Base-by-base conservation (phyloP, 1,140 invertebrate species). In the Vanessa tameamea region DNA sequence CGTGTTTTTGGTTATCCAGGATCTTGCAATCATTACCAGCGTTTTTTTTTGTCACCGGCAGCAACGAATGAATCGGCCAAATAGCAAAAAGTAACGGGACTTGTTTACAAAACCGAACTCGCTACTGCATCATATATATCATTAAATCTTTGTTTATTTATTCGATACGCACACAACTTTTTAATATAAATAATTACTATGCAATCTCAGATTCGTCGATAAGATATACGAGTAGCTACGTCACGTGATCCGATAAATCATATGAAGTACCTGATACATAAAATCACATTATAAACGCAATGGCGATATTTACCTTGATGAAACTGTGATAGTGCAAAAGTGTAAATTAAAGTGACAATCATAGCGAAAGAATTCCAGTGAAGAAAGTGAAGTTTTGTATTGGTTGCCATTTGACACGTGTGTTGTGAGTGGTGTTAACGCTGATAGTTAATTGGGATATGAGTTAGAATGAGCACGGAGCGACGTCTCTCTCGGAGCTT, bases 401-500 rank as follows among this genome's bases (percentile, higher is more conserved):
- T 23, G 12, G 23, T 69, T n/a, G 9, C 26, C 48, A 47, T 43
- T 47, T 20, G 31, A 47, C 4, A 55, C 43, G 67, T 76, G 48
- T 59, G 71, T 50, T 53, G 68, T 64, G 57, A 55, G 64, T 75
- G 53, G 48, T 63, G 43, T 74, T 78, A 23, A 66, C 64, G 71
- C 61, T 77, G 76, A 80, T 80, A 75, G 80, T 80, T 82, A 78
- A 76, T 85, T 70, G 82, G 90, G 87, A 93, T 91, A 91, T 94
- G 94, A 83, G 91, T 92, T 74, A 93, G 87, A 69, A 95, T 95
- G 86, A 94, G 94, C 76, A 94, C 94, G 75, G 94, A 95, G 81
- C 92, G 94, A 76, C 91, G 94, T 51, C 92, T 95, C 13, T 95
- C 94, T n/a, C 92, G 95, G 76, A 95, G 95, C 88, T 95, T 95